Base-by-base conservation (phyloP, 1,140 invertebrate genomes). In the Rhynchophorus ferrugineus region DNA sequence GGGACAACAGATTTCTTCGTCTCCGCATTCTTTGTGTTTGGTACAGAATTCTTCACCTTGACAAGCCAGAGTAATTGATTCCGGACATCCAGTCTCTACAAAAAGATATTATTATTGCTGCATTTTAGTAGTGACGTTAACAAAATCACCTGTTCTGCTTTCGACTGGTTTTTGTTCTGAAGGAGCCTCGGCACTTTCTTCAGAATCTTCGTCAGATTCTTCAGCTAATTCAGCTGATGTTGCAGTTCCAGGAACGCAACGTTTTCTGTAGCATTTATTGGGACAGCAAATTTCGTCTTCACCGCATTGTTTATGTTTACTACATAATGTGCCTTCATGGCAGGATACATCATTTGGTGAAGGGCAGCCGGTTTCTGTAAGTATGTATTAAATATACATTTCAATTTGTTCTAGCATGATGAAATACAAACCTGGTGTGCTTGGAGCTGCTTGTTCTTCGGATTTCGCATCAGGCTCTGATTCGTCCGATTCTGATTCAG, bases 181-280 rank as follows among this genome's bases (percentile, higher is more conserved):
- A 39, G 17, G n/a, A 33, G 17, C 39, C 7, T 42, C n/a, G 16
- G 11, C n/a, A 8, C 29, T 42, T 43, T 54, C 52, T 43, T 54
- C 29, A 9, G 45, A 47, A 42, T 48, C 45, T 44, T 54, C 52
- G 6, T 54, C 52, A 43, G 52, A 54, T 54, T 54, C 52, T 41
- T 29, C 52, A 5, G 38, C 37, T 20, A 54, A 22, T 43, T 48
- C 52, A 16, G 24, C 52, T 13, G 36, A 41, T 35, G 52, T 48
- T 11, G 39, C 22, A 18, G 46, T 42, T n/a, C 52, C 52, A 9
- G 52, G 37, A 36, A 44, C 18, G 19, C 52, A 54, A 21, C 52
- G 36, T 43, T 33, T 47, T 44, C 52, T 54, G 16, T 54, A 54
- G 22, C 52, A 54, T 48, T 54, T 54, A 24, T 54, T 54, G 6